Percentiles rank a stretch among this genome's conserved stretches.
Evolutionary conservation across 1,140 invertebrate species (phyloP).

Genomic region (Diprion similis): DNA sequence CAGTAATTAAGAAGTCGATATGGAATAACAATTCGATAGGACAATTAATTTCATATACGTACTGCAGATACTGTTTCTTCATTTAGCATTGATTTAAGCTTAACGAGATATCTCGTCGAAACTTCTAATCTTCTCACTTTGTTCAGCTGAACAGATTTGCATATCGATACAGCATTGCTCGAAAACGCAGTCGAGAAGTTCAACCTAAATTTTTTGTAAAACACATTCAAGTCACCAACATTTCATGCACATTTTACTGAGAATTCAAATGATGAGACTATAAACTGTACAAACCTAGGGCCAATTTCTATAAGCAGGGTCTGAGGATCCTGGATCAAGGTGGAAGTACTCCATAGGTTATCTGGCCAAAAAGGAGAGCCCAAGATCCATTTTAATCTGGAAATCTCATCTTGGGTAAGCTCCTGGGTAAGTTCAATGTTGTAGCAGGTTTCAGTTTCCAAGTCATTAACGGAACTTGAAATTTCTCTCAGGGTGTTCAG

Average conservation of each 20-base stretch:
- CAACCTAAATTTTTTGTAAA: constrained; percentile 67
- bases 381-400: constrained; percentile 75
- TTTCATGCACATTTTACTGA: constrained; percentile 9
- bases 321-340: constrained; percentile 53
- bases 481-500: constrained; percentile 36
- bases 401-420: constrained; percentile 63
- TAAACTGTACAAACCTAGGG: constrained; percentile 66
- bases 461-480: constrained; percentile 44
- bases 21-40: constrained; percentile 22
- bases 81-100: constrained; percentile 51
- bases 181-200: constrained; percentile 95
- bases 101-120: constrained; percentile 80
- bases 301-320: constrained; percentile 77
- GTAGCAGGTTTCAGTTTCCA: constrained; percentile 81
- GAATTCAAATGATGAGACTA: constrained; percentile 17
- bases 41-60: constrained; percentile 32
- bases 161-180: constrained; percentile 94
- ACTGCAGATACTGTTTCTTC: constrained; percentile 56
- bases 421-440: constrained; percentile 68
- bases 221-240: constrained; percentile 23
- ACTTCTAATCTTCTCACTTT: constrained; percentile 81
- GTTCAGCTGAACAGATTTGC: constrained; percentile 78
- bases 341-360: constrained; percentile 59
- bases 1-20: constrained; percentile 11
- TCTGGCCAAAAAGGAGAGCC: constrained; percentile 68